These are phyloP conservation scores for Papilio protenor DNA, from an alignment of 2,888 invertebrate genomes.

Conservation along the genomic window DNA sequence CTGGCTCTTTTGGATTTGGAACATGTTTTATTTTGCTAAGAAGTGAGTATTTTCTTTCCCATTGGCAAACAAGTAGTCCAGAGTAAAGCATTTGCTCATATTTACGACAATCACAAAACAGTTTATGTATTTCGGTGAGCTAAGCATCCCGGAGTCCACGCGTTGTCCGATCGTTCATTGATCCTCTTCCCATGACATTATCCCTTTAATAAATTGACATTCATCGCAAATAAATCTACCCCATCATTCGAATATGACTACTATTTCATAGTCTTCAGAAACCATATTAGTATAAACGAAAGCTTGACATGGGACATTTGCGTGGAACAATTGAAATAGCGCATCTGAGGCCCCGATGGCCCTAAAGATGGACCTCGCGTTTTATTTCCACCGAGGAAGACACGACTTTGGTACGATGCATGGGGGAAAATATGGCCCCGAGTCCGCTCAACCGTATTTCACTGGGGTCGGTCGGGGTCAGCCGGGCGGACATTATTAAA, in stretches of 20 bases:
- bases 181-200: slow-evolving; percentile 85
- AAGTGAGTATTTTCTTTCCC: background rate
- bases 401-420: slow-evolving; percentile 82
- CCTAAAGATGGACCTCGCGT: slow-evolving; percentile 83
- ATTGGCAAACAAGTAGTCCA: background rate
- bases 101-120: background rate
- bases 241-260: slow-evolving; percentile 43
- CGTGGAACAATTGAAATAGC: slow-evolving; percentile 64
- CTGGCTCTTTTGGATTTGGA: background rate
- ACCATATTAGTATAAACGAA: slow-evolving; percentile 24
- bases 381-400: slow-evolving; percentile 84
- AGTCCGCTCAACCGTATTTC: slow-evolving; percentile 83
- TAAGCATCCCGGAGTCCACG: slow-evolving; percentile 79
- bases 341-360: slow-evolving; percentile 83
- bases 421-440: slow-evolving; percentile 81
- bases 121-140: slow-evolving; percentile 61
- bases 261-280: background rate
- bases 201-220: slow-evolving; percentile 59
- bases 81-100: background rate
- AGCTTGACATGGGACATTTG: slow-evolving; percentile 54
- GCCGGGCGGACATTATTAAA: slow-evolving; percentile 82
- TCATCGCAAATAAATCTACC: slow-evolving; percentile 51
- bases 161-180: slow-evolving; percentile 82
- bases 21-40: background rate
- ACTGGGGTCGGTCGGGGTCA: slow-evolving; percentile 77